Base-by-base conservation (phyloP, 2,888 invertebrate genomes). In the Craniophora ligustri region DNA sequence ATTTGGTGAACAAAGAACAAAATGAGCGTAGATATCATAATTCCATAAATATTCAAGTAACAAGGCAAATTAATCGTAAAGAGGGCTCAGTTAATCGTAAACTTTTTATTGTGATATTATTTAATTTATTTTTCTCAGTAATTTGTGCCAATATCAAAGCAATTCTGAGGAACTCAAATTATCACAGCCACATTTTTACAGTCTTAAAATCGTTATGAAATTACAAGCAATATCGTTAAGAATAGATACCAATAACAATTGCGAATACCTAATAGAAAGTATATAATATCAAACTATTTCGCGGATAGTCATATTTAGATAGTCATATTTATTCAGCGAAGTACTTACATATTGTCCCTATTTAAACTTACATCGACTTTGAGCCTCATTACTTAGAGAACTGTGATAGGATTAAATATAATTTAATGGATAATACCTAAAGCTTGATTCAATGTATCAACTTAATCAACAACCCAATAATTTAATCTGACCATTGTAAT, bases 151-250 rank as follows among this genome's bases (percentile, higher is more conserved):
- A 28, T 30, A 36, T 36, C 10, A 14, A 39, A 6, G 4, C 10
- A 19, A 39, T 50, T 59, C 34, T 39, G 14, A 18, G 21, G 7
- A 42, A 26, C 5, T 19, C 32, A 8, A 41, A 42, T 42, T 41
- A 46, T 40, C 15, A 30, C 18, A 23, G 5, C 15, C n/a, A 30
- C 30, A 23, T 14, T 34, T 46, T 35, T 32, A 34, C 39, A 39
- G 10, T 11, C 28, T 31, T 14, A 13, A 32, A 39, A 15, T 46
- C 8, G n/a, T 42, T 31, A 34, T 38, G 18, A 42, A 50, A 61
- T 56, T 53, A 67, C 23, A 36, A 61, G 49, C 46, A 47, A 42
- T 66, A 47, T 30, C 31, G 38, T 30, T 51, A 53, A 67, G 19
- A 21, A 48, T 35, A 23, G 44, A 28, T 49, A 38, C 36, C n/a